Evolutionary conservation across 2,888 invertebrate species (phyloP).

Genomic region (Zhuqinia jingwanae): DNA sequence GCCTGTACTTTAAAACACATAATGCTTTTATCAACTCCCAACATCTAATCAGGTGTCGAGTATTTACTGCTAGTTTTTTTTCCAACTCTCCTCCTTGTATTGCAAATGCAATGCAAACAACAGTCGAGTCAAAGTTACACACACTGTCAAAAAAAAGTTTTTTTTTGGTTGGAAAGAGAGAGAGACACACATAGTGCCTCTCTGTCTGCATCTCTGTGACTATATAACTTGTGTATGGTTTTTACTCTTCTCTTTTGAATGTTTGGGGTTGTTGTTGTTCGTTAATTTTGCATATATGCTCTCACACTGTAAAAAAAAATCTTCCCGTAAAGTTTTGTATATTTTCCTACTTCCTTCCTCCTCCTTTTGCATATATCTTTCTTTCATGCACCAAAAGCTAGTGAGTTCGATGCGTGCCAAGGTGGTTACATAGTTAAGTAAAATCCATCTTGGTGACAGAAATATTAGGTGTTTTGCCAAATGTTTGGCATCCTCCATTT

Average conservation of each 20-base stretch:
- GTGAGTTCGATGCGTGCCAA: conserved; percentile 43
- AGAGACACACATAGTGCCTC: background rate
- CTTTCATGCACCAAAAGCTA: background rate
- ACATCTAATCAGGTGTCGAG: conserved; percentile 63
- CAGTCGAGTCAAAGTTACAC: background rate
- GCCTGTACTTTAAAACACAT: conserved; percentile 35
- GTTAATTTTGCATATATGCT: background rate
- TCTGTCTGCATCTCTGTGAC: background rate
- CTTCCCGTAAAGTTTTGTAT: background rate
- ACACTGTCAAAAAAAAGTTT: background rate
- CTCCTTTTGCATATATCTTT: too few species aligned
- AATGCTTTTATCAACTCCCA: conserved; percentile 58
- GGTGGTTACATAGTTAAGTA: conserved; percentile 52
- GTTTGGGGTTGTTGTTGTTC: conserved; percentile 35
- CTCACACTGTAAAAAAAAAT: background rate
- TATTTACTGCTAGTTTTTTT: conserved; percentile 39
- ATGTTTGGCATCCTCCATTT: conserved; percentile 64
- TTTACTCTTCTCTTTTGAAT: conserved; percentile 30
- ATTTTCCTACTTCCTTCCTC: too few species aligned
- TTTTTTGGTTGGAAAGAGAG: too few species aligned
- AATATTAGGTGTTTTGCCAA: conserved; percentile 66
- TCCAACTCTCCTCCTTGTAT: background rate
- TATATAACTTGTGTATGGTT: too few species aligned
- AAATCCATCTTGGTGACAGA: conserved; percentile 70
- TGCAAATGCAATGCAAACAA: too few species aligned